A percentile compares a stretch with the other conserved stretches of the same genome.
Conservation (phyloP, 1,140 invertebrate genomes). For the Drosophila nikananu region DNA sequence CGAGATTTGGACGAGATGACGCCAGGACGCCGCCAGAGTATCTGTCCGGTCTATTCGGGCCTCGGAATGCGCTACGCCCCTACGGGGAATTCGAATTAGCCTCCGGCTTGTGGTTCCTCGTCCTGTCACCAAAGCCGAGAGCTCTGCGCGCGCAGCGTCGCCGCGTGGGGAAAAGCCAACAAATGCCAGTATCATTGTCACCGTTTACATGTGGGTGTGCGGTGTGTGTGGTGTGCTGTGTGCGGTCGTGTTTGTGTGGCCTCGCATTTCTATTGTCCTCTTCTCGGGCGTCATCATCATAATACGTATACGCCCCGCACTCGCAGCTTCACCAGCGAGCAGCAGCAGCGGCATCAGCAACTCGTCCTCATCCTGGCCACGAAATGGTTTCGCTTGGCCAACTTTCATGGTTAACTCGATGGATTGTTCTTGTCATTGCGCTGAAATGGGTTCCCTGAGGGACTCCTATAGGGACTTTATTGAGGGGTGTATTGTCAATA, state of each 20-base stretch:
- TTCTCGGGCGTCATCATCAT: constrained; percentile 48
- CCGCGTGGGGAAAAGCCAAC: constrained; percentile 30
- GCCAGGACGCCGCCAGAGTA: constrained; percentile 50
- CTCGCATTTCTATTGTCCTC: constrained; percentile 57
- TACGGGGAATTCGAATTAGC: constrained; percentile 51
- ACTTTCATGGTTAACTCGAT: constrained; percentile 71
- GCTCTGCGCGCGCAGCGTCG: constrained; percentile 70
- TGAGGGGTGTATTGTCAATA: constrained; percentile 11
- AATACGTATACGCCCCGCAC: constrained; percentile 43
- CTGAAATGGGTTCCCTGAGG: constrained; percentile 16
- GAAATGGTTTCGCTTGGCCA: constrained; percentile 77
- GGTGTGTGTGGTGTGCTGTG: constrained; percentile 8
- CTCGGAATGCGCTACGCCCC: constrained; percentile 65
- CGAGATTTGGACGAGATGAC: constrained; percentile 72
- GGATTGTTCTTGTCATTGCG: constrained; percentile 30
- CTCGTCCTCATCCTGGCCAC: constrained; percentile 45
- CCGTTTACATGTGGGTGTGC: constrained; percentile 32
- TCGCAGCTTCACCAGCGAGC: constrained; percentile 3
- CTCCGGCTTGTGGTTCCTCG: constrained; percentile 25
- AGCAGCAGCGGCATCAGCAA: constrained; percentile 17
- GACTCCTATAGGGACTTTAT: background rate
- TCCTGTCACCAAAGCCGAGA: constrained; percentile 68
- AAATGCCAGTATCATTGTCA: constrained; percentile 55
- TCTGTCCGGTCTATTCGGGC: constrained; percentile 50
- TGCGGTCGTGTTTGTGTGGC: constrained; percentile 44